These are phyloP conservation scores for Brachyptera putata DNA, from an alignment of 2,888 invertebrate genomes.

Conservation along the genomic window DNA sequence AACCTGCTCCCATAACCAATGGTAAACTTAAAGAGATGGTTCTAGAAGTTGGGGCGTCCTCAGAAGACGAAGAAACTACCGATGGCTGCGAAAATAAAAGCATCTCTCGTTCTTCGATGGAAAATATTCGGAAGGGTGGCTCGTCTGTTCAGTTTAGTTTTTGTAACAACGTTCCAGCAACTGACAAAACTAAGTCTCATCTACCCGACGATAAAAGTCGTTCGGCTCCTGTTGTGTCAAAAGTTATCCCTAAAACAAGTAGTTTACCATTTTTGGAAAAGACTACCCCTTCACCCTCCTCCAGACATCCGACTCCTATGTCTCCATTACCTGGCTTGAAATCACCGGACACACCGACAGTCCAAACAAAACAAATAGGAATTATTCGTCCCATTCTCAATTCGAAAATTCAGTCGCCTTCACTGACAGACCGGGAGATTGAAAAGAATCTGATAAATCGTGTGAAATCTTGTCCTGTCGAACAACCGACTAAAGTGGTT, in stretches of 20 bases:
- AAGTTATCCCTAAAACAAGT: slow-evolving; percentile 6
- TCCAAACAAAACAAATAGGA: slow-evolving; percentile 51
- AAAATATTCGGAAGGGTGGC: slow-evolving; percentile 66
- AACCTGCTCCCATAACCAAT: slow-evolving; percentile 18
- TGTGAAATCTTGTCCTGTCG: slow-evolving; percentile 54
- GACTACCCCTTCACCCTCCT: slow-evolving; percentile 17
- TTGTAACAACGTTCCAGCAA: slow-evolving; percentile 36
- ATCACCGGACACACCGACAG: slow-evolving; percentile 28
- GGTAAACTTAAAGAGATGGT: slow-evolving; percentile 19
- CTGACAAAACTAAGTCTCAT: slow-evolving; percentile 34
- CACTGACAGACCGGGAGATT: slow-evolving; percentile 57
- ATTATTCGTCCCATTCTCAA: slow-evolving; percentile 49
- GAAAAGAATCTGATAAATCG: slow-evolving; percentile 66
- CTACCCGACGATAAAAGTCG: slow-evolving; percentile 28
- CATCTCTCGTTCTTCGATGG: slow-evolving; percentile 58
- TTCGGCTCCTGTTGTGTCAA: slow-evolving; percentile 8
- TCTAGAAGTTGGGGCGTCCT: slow-evolving; percentile 5
- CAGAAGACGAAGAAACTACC: slow-evolving; percentile 21
- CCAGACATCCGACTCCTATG: slow-evolving; percentile 30
- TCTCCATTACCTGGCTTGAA: slow-evolving; percentile 4
- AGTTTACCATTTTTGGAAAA: background rate
- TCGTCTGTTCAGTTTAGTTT: slow-evolving; percentile 60
- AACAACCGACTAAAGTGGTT: slow-evolving; percentile 43
- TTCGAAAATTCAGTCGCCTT: slow-evolving; percentile 21
- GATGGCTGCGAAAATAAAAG: slow-evolving; percentile 36